phyloP scores from a whole-genome alignment of 2,888 invertebrate species.

The Tanaodytes sp. region DNA sequence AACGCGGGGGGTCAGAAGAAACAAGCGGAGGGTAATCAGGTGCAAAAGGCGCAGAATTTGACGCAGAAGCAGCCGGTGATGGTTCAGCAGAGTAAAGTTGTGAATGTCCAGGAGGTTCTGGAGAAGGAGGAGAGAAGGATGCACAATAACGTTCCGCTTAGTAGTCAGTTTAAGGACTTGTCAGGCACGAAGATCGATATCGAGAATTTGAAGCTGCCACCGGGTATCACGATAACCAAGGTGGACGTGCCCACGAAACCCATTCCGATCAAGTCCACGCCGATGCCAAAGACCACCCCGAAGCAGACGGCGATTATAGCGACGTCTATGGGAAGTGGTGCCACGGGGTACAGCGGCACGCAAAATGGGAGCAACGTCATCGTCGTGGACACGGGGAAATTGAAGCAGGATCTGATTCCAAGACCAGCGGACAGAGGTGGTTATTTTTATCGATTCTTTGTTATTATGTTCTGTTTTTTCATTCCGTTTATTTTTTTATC shows the following conservation, averaged over 20 bases:
- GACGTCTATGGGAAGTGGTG: constrained; percentile 68
- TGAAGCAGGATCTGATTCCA: constrained; percentile 73
- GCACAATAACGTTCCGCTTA: constrained; percentile 57
- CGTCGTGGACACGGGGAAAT: constrained; percentile 77
- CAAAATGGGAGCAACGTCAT: constrained; percentile 76
- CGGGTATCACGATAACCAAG: constrained; percentile 86
- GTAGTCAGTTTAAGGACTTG: constrained; percentile 65
- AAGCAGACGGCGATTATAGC: constrained; percentile 72
- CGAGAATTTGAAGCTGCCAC: constrained; percentile 76
- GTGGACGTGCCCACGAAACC: constrained; percentile 75
- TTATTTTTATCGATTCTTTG: too few relatives aligned
- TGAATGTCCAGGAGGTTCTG: not conserved
- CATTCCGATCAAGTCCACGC: constrained; percentile 65
- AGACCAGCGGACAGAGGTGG: constrained; percentile 66
- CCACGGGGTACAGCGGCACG: constrained; percentile 66
- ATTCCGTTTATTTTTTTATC: too few relatives aligned
- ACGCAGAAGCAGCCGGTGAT: constrained; percentile 54
- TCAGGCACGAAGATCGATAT: constrained; percentile 67
- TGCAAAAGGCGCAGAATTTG: constrained; percentile 54
- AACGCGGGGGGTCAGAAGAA: constrained; percentile 37
- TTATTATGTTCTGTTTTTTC: too few relatives aligned
- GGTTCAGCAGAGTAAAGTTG: too few relatives aligned
- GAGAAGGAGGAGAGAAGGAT: constrained; percentile 52
- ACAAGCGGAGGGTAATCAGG: too few relatives aligned
- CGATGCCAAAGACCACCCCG: constrained; percentile 64